Conservation (phyloP, 2,113 vertebrate species). For the Varanus komodoensis region DNA sequence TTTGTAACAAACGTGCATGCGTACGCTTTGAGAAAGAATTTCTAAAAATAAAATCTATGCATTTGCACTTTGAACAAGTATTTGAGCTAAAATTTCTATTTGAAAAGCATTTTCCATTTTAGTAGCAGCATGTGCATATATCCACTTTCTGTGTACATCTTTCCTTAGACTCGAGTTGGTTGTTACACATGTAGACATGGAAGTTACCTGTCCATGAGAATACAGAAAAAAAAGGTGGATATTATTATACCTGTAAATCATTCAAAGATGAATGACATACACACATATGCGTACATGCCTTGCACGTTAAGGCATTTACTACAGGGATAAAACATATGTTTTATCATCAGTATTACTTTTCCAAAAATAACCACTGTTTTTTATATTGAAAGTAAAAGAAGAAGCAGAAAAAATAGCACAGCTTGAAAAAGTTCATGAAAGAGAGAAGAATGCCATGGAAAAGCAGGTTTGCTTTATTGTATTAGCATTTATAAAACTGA, state of each 20-base stretch:
- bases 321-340: not conserved
- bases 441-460: constrained; percentile 82
- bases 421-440: constrained; percentile 80
- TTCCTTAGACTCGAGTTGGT: too few relatives aligned
- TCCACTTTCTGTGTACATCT: too few relatives aligned
- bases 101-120: too few relatives aligned
- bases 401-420: constrained; percentile 81
- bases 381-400: constrained; percentile 85
- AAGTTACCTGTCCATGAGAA: too few relatives aligned
- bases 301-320: not conserved
- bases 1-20: too few relatives aligned
- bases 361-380: constrained; percentile 8
- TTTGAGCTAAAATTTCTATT: too few relatives aligned
- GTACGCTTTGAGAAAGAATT: too few relatives aligned
- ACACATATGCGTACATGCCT: not conserved
- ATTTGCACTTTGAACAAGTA: too few relatives aligned
- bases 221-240: too few relatives aligned
- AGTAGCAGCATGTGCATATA: too few relatives aligned
- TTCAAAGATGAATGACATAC: not conserved
- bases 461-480: constrained; percentile 81
- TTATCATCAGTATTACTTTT: not conserved
- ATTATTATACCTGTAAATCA: not conserved
- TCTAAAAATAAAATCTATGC: too few relatives aligned
- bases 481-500: not conserved
- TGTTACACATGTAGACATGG: too few relatives aligned